Conservation (phyloP, 2,888 invertebrate species). For the Parnassius glacialis region DNA sequence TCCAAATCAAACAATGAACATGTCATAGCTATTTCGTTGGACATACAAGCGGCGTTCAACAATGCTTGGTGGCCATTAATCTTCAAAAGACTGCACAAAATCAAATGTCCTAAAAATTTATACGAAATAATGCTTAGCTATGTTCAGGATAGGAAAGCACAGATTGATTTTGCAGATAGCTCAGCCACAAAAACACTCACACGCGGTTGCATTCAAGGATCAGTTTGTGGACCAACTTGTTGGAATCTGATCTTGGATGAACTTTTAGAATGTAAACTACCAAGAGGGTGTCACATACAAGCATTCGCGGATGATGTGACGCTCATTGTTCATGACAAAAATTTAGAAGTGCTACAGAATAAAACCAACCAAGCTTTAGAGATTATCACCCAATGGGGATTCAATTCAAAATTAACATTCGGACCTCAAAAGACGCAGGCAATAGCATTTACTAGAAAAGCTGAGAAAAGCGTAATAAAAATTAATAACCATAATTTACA, state of each 20-base stretch:
- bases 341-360: background rate
- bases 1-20: background rate
- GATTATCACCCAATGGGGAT: conserved; percentile 18
- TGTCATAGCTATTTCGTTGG: background rate
- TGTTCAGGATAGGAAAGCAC: no score
- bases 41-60: background rate
- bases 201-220: background rate
- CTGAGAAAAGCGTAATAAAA: conserved; percentile 27
- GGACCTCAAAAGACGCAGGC: conserved; percentile 17
- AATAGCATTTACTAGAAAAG: conserved; percentile 15
- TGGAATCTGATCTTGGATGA: no score
- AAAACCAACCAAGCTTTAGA: conserved; percentile 10
- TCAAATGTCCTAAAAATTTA: background rate
- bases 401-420: conserved; percentile 23
- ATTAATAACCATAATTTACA: conserved; percentile 20
- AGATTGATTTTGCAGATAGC: no score
- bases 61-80: background rate
- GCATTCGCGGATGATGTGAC: conserved; percentile 30
- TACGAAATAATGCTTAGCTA: background rate
- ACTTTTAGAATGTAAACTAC: no score
- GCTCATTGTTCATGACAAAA: conserved; percentile 14
- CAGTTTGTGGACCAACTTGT: background rate
- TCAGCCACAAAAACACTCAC: no score
- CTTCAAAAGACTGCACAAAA: background rate
- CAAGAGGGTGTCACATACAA: background rate